Base-by-base conservation (phyloP, 2,113 vertebrate species). In the Saccopteryx bilineata region DNA sequence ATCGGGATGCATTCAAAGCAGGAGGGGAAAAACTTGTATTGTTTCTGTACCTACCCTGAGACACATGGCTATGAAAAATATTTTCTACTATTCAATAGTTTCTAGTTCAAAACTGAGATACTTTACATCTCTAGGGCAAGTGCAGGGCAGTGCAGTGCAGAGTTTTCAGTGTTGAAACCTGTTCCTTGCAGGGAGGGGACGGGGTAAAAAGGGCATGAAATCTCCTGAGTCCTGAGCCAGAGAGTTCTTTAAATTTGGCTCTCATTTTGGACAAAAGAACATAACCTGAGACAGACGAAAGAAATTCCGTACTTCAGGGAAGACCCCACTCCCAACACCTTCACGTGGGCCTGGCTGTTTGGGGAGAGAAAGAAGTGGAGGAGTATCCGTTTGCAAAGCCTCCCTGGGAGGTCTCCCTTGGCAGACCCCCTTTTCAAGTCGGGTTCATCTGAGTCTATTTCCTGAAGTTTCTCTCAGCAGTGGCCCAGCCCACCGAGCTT, bases 201-300 rank as follows among this genome's bases (percentile, higher is more conserved):
- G 46, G 7, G 7, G 87, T 89, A 61, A 94, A 91, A 92, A 69
- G 61, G 78, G 31, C 63, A 18, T 50, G 3, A 18, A 39, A 12
- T 61, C 19, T 74, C 26, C 0, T 46, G 66, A 71, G 21, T 50
- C 39, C 48, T 63, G 81, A 52, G 2, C 13, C 58, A 85, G 1
- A 72, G 83, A 84, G 72, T 9, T 60, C 33, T 87, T 83, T 1
- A 50, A n/a, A 56, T 72, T 33, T 80, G 58, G 54, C n/a, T 89
- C 21, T 66, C 95, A 65, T 60, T 95, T 94, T 87, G 28, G 50
- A 84, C 13, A 60, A 2, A 28, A 74, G 54, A 72, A 96, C 93
- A 87, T 4, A 83, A 48, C 5, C 54, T 84, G 65, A 46, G 9
- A 60, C 33, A 56, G 4, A 63, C 31, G 24, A 68, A 31, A 66